These are phyloP conservation scores for Ciconia nigra DNA, from an alignment of 2,797 vertebrate species.

Conservation along the genomic window DNA sequence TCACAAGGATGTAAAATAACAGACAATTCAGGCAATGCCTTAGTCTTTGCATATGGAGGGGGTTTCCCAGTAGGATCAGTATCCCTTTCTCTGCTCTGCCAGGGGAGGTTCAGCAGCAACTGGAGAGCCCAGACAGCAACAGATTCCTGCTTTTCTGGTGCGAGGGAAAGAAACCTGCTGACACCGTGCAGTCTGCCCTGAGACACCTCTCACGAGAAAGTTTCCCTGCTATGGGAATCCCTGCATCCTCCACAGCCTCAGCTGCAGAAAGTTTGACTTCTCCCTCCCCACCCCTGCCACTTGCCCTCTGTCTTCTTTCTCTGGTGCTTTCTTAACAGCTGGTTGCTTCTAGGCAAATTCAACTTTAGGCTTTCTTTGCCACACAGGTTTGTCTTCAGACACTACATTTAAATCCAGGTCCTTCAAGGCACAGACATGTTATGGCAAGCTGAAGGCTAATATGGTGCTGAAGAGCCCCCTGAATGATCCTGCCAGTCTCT, in stretches of 20 bases:
- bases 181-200: accelerated
- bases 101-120: background rate
- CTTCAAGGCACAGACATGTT: background rate
- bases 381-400: background rate
- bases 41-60: background rate
- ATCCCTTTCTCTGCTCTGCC: background rate
- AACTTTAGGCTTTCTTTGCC: background rate
- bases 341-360: background rate
- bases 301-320: background rate
- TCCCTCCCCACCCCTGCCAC: background rate
- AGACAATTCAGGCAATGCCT: no score
- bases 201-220: no score
- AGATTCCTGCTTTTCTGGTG: background rate
- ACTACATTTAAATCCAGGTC: background rate
- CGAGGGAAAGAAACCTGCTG: background rate
- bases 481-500: background rate
- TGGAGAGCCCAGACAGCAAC: background rate
- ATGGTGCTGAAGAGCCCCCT: background rate
- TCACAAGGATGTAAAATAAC: background rate
- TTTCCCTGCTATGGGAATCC: background rate
- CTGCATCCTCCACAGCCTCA: background rate
- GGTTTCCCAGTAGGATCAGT: background rate
- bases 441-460: background rate
- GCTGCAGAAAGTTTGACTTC: background rate
- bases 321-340: background rate